Percentiles rank a stretch among this genome's conserved stretches.
Conservation (phyloP, 2,888 invertebrate species). For the Melanargia galathea region DNA sequence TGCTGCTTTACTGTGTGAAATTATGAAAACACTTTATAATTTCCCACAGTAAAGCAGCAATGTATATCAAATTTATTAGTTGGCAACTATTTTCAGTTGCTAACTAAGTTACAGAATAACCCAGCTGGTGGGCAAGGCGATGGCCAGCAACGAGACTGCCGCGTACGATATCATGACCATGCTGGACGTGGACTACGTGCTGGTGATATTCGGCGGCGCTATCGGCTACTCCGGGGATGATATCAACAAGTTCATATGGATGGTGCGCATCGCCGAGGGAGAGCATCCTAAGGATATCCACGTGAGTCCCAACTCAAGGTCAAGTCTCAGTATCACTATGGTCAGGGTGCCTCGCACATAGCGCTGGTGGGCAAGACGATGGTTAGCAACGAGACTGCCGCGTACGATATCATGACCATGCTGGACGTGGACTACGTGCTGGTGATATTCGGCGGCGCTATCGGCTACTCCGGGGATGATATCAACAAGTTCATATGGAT, state of each 20-base stretch:
- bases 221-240: slow-evolving; percentile 99
- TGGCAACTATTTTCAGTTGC: too few relatives aligned
- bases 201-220: slow-evolving; percentile 99
- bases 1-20: too few relatives aligned
- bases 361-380: slow-evolving; percentile 99
- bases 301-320: too few relatives aligned
- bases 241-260: slow-evolving; percentile 99
- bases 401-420: slow-evolving; percentile 98
- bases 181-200: slow-evolving; percentile 98
- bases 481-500: slow-evolving; percentile 99
- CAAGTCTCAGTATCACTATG: too few relatives aligned
- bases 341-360: slow-evolving; percentile 98
- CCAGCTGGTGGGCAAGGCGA: slow-evolving; percentile 98
- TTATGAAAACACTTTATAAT: too few relatives aligned
- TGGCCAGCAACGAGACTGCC: slow-evolving; percentile 99
- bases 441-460: slow-evolving; percentile 99
- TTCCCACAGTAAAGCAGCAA: too few relatives aligned
- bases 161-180: slow-evolving; percentile 99
- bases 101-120: too few relatives aligned
- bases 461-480: slow-evolving; percentile 99
- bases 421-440: slow-evolving; percentile 99
- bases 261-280: slow-evolving; percentile 99
- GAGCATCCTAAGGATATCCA: slow-evolving; percentile 99
- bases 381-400: slow-evolving; percentile 99
- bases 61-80: too few relatives aligned